A percentile compares a stretch with the other conserved stretches of the same genome.
phyloP scores from a whole-genome alignment of 1,140 invertebrate species.

The Vanessa tameamea region DNA sequence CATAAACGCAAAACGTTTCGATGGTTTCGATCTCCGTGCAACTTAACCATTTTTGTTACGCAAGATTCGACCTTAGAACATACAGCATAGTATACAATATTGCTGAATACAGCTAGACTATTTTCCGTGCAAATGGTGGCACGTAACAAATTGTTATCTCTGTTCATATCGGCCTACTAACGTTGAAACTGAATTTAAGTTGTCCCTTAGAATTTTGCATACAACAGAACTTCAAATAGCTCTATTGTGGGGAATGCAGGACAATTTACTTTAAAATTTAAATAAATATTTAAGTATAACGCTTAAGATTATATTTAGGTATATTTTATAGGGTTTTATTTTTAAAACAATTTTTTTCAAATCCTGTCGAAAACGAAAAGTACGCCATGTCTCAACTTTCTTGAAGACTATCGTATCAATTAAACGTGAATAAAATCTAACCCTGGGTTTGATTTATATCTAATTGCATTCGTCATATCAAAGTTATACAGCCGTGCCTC shows the following conservation, averaged over 20 bases:
- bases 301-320: too few species aligned
- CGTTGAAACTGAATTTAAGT: constrained; percentile 13
- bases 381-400: too few species aligned
- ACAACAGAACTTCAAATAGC: constrained; percentile 8
- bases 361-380: too few species aligned
- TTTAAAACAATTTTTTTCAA: too few species aligned
- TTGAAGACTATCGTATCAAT: neutral
- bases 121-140: constrained; percentile 27
- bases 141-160: constrained; percentile 34
- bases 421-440: neutral
- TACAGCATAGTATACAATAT: constrained; percentile 2
- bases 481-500: too few species aligned
- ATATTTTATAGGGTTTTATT: too few species aligned
- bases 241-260: neutral
- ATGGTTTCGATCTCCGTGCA: constrained; percentile 18
- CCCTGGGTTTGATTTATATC: too few species aligned
- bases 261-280: neutral
- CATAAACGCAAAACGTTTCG: constrained; percentile 27
- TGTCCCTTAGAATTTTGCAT: constrained; percentile 30
- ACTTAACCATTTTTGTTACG: constrained; percentile 8
- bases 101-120: neutral
- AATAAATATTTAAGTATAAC: neutral
- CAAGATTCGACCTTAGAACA: constrained; percentile 9
- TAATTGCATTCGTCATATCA: too few species aligned
- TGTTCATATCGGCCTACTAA: constrained; percentile 30